Conservation (phyloP, 2,888 invertebrate genomes). For the Rhamphomyia laevipes region DNA sequence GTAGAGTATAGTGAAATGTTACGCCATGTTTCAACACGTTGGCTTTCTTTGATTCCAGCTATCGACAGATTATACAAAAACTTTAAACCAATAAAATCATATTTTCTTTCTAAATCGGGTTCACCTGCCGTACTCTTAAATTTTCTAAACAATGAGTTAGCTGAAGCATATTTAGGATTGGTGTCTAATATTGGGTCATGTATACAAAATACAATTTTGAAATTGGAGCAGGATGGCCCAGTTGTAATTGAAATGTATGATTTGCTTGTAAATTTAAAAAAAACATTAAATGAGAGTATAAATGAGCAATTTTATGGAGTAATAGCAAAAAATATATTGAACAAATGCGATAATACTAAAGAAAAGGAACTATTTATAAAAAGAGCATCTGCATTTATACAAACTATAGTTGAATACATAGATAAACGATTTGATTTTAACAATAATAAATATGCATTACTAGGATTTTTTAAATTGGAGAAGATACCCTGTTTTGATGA, state of each 20-base stretch:
- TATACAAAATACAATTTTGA: not conserved
- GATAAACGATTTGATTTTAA: not conserved
- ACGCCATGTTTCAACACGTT: conserved; percentile 1
- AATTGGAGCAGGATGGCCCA: not conserved
- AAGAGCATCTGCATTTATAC: too few species aligned
- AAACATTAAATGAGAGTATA: not conserved
- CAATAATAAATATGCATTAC: not conserved
- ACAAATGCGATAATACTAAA: too few species aligned
- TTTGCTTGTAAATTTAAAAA: not conserved
- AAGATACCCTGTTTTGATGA: not conserved
- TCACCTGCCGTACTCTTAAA: not conserved
- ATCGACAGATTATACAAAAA: not conserved
- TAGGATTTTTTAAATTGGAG: not conserved
- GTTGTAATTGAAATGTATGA: not conserved
- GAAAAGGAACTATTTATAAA: too few species aligned
- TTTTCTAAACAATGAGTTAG: not conserved
- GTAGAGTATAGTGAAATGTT: conserved; percentile 2
- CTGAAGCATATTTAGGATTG: not conserved
- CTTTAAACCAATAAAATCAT: conserved; percentile 4
- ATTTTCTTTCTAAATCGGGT: not conserved
- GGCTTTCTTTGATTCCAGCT: conserved; percentile 1
- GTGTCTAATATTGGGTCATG: not conserved
- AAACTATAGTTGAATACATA: too few species aligned
- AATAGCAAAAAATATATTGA: too few species aligned
- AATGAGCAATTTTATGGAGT: not conserved